Base-by-base conservation (phyloP, 2,113 vertebrate species). In the Willisornis vidua region DNA sequence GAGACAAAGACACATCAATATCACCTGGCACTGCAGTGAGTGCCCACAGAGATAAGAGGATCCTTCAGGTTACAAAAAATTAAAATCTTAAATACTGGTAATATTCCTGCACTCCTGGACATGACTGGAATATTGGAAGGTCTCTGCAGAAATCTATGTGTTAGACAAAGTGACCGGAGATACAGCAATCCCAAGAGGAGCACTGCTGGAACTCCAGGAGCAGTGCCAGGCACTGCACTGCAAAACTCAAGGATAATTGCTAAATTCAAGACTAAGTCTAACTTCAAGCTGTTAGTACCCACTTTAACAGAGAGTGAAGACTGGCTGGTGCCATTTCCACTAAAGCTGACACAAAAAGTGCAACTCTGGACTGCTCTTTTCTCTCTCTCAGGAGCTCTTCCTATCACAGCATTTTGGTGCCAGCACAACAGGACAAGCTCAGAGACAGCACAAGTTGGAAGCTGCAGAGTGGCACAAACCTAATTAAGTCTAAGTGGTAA, bases 381-480 rank as follows among this genome's bases (percentile, higher is more conserved):
- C 49, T 10, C 14, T 10, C 26, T 41, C 52, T 10, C 28, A 61
- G 37, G 58, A 88, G 52, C 61, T 71, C 48, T 33, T 76, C 46
- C 3, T 10, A 5, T 29, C 7, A 9, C 7, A 58, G 76, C 28
- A 4, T 18, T 59, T 26, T 13, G n/a, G 63, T 17, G 8, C 14
- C 49, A 15, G 46, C 61, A 37, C 66, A 74, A 25, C 57, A 67
- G 87, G 62, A 73, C 73, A 65, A 55, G 48, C 78, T 78, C 18
- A 5, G 58, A 96, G 62, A 82, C 74, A 59, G 61, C 31, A 29
- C 16, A 49, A 83, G 63, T 48, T 25, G 35, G 75, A 49, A 86
- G 90, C 39, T 81, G 90, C 73, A 85, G 77, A 96, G 84, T 78
- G 85, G 78, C 88, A 88, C 48, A 96, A 92, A 96, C 92, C 82